phyloP scores from a whole-genome alignment of 2,113 vertebrate species.

The Eira barbara region DNA sequence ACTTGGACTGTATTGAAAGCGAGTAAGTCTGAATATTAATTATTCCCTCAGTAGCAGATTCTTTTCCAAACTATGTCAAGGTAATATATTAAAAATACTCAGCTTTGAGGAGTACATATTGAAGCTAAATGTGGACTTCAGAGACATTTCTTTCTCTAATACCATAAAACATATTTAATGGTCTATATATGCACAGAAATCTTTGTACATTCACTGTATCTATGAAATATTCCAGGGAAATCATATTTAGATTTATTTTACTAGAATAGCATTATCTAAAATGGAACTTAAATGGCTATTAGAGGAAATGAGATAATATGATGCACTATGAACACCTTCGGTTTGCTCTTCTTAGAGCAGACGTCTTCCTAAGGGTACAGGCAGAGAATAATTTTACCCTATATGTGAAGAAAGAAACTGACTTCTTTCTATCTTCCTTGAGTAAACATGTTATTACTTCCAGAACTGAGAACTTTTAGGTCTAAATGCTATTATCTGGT shows the following conservation, averaged over 20 bases:
- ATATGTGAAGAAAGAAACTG: not conserved
- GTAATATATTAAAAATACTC: not conserved
- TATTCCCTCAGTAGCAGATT: not conserved
- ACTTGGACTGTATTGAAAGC: not conserved
- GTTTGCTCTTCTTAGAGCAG: not conserved
- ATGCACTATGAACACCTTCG: not conserved
- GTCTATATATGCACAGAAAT: not conserved
- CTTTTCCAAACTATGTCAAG: constrained; percentile 2
- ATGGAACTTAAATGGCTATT: not conserved
- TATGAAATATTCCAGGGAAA: not conserved
- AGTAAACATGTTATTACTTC: not conserved
- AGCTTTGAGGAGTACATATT: not conserved
- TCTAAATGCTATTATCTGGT: not conserved
- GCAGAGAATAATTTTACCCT: not conserved
- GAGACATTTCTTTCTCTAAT: not conserved
- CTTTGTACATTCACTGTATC: not conserved
- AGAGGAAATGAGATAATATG: not conserved
- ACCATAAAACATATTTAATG: not conserved
- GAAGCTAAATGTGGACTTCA: not conserved
- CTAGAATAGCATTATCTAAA: not conserved
- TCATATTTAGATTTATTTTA: not conserved
- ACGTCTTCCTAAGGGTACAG: not conserved
- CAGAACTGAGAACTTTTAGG: not conserved
- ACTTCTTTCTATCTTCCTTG: not conserved
- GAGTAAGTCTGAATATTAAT: constrained; percentile 31